Base-by-base conservation (phyloP, 2,888 invertebrate genomes). In the Agrotis clavis region DNA sequence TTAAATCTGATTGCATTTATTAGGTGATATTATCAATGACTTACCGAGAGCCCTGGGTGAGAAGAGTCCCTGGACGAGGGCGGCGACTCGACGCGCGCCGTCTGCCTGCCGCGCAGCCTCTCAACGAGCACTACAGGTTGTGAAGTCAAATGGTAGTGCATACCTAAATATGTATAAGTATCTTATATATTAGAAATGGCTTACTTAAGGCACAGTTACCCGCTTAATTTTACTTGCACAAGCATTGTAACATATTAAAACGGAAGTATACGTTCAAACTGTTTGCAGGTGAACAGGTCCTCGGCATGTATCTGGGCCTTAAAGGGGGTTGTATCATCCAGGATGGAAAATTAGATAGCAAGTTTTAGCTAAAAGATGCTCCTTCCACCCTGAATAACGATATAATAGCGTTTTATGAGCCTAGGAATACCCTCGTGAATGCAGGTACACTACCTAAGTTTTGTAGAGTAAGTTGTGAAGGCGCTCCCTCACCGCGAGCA, bases 121-220 rank as follows among this genome's bases (percentile, higher is more conserved):
- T 90, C 84, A 0, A 90, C 19, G 0, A 89, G 35, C 0, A 90
- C 90, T n/a, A 89, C 71, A 4, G 90, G 89, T 65, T 86, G 67
- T 68, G 77, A 57, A 11, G 30, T 45, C 11, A 73, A 25, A 65
- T 89, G 86, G 11, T 61, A 65, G 60, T 90, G 88, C 0, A 87
- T n/a, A 47, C 82, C 90, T 90, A 76, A 41, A 86, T 25, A 53
- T 45, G 59, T 67, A 53, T 59, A 51, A 62, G 45, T 74, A 59
- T 59, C 48, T 62, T 48, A 53, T 64, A 56, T 35, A 77, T 51
- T 56, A 45, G 50, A 67, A 25, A 77, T 74, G 13, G 41, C 45
- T 25, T 6, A 47, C 73, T 47, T 53, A 35, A 21, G 14, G 74
- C 51, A 30, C 45, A 14, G 11, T 21, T 73, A 61, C 45, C 19